These are phyloP conservation scores for Caenorhabditis becei DNA, from an alignment of 2,888 invertebrate genomes.

Conservation along the genomic window DNA sequence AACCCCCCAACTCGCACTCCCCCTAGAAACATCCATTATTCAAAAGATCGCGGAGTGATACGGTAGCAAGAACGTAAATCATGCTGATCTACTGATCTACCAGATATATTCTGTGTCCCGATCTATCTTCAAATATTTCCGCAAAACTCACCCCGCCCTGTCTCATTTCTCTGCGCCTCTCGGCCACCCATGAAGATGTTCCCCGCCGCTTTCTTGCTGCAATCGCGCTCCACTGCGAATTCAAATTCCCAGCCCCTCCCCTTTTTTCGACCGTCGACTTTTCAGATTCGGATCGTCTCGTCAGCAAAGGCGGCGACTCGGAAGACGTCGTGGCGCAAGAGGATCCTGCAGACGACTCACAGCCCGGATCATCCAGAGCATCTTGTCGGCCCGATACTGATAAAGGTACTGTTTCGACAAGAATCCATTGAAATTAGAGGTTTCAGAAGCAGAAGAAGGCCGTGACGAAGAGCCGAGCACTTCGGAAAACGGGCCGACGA, in stretches of 20 bases:
- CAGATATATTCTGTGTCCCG: too few species aligned
- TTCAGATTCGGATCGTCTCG: neutral
- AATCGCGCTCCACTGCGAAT: constrained; percentile 33
- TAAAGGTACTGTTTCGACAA: neutral
- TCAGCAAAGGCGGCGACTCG: neutral
- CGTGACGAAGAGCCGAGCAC: neutral
- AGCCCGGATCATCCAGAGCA: constrained; percentile 9
- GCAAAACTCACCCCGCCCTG: constrained; percentile 7
- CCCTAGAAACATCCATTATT: too few species aligned
- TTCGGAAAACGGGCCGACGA: constrained; percentile 46
- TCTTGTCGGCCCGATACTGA: neutral
- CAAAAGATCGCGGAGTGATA: neutral
- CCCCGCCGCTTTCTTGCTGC: constrained; percentile 8
- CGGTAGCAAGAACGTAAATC: neutral
- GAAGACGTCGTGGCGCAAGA: neutral
- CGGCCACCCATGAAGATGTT: constrained; percentile 27
- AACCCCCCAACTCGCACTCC: too few species aligned
- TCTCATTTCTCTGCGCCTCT: constrained; percentile 25
- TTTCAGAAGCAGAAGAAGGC: constrained; percentile 12
- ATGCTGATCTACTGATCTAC: neutral
- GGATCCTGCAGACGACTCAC: constrained; percentile 5
- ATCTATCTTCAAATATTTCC: neutral
- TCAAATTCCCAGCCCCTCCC: constrained; percentile 5
- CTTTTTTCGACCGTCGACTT: neutral
- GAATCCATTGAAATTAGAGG: neutral